Evolutionary conservation across 2,797 vertebrate genomes (phyloP).

Genomic region (Sebastes dallii): DNA sequence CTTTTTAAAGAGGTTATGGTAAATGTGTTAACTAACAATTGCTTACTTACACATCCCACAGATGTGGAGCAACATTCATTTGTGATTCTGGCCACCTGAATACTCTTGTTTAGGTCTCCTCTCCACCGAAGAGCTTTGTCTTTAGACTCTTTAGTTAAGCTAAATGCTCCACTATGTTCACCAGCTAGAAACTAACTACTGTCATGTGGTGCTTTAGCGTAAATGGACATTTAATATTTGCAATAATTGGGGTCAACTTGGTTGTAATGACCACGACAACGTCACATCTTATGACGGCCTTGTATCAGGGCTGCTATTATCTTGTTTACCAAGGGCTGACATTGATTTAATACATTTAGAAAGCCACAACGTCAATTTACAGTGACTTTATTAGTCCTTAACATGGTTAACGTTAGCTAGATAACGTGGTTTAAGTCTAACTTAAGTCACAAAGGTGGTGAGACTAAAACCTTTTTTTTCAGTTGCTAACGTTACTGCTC

Average conservation of each 20-base stretch:
- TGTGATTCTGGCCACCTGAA: background rate
- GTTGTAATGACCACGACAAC: background rate
- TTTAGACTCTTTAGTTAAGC: background rate
- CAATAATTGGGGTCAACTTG: background rate
- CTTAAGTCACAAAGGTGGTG: background rate
- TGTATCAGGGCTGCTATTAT: background rate
- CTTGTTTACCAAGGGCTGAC: background rate
- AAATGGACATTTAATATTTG: background rate
- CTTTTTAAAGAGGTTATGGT: background rate
- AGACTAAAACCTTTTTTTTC: background rate
- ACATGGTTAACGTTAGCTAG: background rate
- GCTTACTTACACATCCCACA: background rate
- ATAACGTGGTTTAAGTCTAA: background rate
- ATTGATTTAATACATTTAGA: fast-evolving
- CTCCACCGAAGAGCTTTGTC: background rate
- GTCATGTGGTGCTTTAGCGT: background rate
- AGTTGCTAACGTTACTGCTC: background rate
- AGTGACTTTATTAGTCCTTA: background rate
- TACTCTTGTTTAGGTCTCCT: background rate
- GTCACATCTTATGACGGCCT: background rate
- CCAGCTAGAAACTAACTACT: background rate
- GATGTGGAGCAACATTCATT: background rate
- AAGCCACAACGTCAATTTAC: background rate
- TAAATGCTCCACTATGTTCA: background rate
- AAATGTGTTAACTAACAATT: background rate